Conservation (phyloP, 30 jellyfish, hydroid and myxozoan species). For the Sanderia malayensis region DNA sequence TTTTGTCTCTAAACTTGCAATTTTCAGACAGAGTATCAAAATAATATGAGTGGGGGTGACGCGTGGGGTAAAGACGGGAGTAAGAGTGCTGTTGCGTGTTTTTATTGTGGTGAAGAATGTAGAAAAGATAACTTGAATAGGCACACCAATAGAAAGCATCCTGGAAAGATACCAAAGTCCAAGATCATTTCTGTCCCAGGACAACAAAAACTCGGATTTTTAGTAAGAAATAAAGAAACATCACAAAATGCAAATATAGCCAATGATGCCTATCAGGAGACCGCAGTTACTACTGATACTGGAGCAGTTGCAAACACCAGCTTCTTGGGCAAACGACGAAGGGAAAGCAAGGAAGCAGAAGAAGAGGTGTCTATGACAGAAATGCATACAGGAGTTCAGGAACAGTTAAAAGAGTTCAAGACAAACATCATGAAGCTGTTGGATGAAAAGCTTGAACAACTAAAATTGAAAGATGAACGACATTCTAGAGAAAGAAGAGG, state of each 20-base stretch:
- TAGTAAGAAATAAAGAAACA: neutral
- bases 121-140: conserved; percentile 18
- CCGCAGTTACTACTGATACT: neutral
- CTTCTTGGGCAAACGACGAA: neutral
- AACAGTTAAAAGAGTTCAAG: neutral
- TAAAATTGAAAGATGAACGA: neutral
- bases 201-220: neutral
- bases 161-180: conserved; percentile 19
- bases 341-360: neutral
- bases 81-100: neutral
- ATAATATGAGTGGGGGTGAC: too few species aligned
- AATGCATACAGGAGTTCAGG: neutral
- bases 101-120: conserved; percentile 20
- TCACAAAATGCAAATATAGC: neutral
- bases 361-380: neutral
- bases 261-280: neutral
- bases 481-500: neutral
- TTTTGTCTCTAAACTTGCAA: too few species aligned
- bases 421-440: neutral
- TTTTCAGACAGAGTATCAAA: too few species aligned
- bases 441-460: neutral
- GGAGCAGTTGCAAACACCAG: neutral
- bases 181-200: neutral
- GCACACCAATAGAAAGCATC: conserved; percentile 6
- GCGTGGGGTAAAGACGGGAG: conserved; percentile 35